A percentile compares a stretch with the other conserved stretches of the same genome.
Evolutionary conservation across 2,797 vertebrate species (phyloP).

Genomic region (Lithobates pipiens): DNA sequence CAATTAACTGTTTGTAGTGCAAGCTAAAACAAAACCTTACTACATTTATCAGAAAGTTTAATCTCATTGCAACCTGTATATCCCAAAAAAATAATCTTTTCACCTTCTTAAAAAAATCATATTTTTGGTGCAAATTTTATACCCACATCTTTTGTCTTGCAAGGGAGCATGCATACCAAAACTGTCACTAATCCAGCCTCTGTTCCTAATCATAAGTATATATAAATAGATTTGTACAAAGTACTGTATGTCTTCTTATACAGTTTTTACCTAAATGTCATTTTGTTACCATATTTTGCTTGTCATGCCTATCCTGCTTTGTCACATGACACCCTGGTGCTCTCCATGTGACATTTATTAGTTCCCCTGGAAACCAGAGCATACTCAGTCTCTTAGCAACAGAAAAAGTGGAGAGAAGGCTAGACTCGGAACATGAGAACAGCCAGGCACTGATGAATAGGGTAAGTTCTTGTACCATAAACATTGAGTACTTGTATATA

Average conservation of each 20-base stretch:
- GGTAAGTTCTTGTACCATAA: slow-evolving; percentile 26
- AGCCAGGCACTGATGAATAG: not conserved
- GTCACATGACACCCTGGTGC: not conserved
- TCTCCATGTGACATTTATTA: slow-evolving; percentile 21
- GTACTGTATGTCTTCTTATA: too few relatives aligned
- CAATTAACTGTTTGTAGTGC: not conserved
- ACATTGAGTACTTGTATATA: not conserved
- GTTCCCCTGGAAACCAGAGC: slow-evolving; percentile 49
- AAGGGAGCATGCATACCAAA: too few relatives aligned
- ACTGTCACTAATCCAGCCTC: too few relatives aligned
- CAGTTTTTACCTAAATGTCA: not conserved
- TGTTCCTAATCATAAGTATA: too few relatives aligned
- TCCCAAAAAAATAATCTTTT: not conserved
- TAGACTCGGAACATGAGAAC: not conserved
- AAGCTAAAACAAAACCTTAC: too few relatives aligned
- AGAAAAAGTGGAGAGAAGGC: not conserved
- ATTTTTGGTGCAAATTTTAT: too few relatives aligned
- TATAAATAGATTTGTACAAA: too few relatives aligned
- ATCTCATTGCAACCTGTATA: too few relatives aligned
- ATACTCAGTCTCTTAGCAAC: slow-evolving; percentile 48
- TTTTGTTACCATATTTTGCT: not conserved
- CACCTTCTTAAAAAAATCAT: too few relatives aligned
- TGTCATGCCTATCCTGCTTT: not conserved
- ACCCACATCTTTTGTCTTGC: too few relatives aligned
- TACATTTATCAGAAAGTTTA: not conserved